Evolutionary conservation across 1,140 invertebrate species (phyloP), one percentile per base, ranked within the genome.

Genomic region (Pteromalus puparum): DNA sequence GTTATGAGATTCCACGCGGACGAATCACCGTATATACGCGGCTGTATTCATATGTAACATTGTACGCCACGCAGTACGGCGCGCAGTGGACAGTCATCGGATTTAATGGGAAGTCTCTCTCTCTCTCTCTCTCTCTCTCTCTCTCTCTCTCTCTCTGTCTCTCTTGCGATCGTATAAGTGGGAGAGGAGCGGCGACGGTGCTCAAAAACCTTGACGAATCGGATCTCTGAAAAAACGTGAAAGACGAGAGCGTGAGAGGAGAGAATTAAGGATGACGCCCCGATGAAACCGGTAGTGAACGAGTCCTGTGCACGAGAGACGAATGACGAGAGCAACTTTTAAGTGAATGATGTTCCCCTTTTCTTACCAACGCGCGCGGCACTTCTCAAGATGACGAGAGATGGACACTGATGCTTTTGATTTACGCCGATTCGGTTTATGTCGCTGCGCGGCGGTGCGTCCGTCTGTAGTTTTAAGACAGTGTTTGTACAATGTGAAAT

Each of bases 191-290:
- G 67, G 26, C 65, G 21, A 24, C 28, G 72, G 26, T 77, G 26
- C 73, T 81, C 15, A 26, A 84, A 75, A 81, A 68, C 48, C 83
- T 67, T 81, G 83, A 84, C 83, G 83, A 84, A 84, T 81, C n/a
- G 70, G 38, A 65, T 2, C 42, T 70, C 26, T 70, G 21, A 72
- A 46, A 76, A 46, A 70, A 77, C 28, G 24, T 75, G 10, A 82
- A 74, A 70, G 38, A 42, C 24, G 72, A 53, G 15, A 72, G 72
- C 28, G 26, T 15, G 76, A 65, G 46, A 38, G 13, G n/a, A 46
- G 28, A 53, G 76, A 74, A 46, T n/a, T 0, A 76, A 83, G n/a
- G 72, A 30, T 10, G 74, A 78, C 38, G 21, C 53, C 12, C n/a
- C 15, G 15, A 42, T n/a, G 81, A 38, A 53, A 72, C 28, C 74